Base-by-base conservation (phyloP, 2,113 vertebrate genomes). In the Synchiropus splendidus region DNA sequence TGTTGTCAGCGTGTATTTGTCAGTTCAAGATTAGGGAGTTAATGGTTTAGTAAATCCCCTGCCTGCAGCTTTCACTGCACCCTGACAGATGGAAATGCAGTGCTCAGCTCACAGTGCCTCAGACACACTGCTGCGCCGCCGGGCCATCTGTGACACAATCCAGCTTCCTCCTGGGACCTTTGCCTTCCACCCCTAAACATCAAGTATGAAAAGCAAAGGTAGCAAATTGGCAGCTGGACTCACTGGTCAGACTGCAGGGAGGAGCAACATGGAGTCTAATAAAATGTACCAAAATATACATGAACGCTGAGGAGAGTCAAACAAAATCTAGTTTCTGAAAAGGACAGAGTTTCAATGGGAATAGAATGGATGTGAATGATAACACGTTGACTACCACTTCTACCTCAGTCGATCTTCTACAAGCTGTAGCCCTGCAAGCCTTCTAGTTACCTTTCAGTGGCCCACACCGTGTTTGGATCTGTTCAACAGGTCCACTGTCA, bases 61-160 rank as follows among this genome's bases (percentile, higher is more conserved):
- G 10, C 53, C 56, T 2, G 46, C 43, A 56, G 76, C 66, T 81
- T 75, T 80, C 64, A 57, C 70, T 72, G 44, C 38, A 55, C 58
- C 61, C 59, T 38, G 66, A 70, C 79, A 80, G 79, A 81, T 83
- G 78, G 79, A 69, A 21, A 41, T 36, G 11, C 48, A 34, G 66
- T 2, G 15, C 45, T 56, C 36, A 12, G 48, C 31, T 52, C 42
- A 18, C 53, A 45, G 55, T 52, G 53, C 56, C 27, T 32, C 45
- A 14, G 45, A 50, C 46, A 18, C 42, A 39, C 45, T 13, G 46
- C 48, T 14, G 8, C 13, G n/a, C 51, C 53, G 58, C 49, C 56
- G 43, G 36, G 47, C 76, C 76, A 81, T 83, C 79, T 83, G 78
- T 70, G 70, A 59, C 64, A 60, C 9, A 13, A 36, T 30, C 48